Evolutionary conservation across 2,113 vertebrate species (phyloP).

Genomic region (Bombycilla garrulus): DNA sequence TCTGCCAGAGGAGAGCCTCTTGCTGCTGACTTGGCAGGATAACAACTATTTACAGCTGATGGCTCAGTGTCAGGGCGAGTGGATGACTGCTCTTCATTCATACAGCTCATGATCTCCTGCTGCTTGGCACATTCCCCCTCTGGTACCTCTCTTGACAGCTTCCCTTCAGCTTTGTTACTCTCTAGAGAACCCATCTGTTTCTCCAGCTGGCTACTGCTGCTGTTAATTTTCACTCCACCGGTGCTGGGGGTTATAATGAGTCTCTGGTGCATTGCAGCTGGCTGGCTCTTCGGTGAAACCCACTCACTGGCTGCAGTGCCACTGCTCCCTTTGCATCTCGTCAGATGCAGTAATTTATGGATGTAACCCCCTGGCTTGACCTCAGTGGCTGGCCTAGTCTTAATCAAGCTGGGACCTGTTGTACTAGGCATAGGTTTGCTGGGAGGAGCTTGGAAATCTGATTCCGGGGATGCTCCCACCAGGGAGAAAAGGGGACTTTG

Average conservation of each 20-base stretch:
- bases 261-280: constrained; percentile 1
- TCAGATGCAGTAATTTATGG: constrained; percentile 80
- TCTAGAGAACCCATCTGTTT: constrained; percentile 3
- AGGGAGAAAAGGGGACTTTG: constrained; percentile 90
- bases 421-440: not conserved
- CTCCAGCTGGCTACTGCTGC: constrained; percentile 24
- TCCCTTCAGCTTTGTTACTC: not conserved
- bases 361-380: constrained; percentile 78
- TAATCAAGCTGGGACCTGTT: not conserved
- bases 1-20: constrained; percentile 22
- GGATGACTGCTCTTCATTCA: not conserved
- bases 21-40: not conserved
- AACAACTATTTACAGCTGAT: not conserved
- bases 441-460: not conserved
- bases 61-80: not conserved
- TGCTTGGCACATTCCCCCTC: constrained; percentile 43
- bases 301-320: constrained; percentile 14
- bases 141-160: not conserved
- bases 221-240: constrained; percentile 35
- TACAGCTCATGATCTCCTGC: not conserved
- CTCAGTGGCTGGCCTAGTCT: constrained; percentile 36
- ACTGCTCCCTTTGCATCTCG: constrained; percentile 58
- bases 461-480: constrained; percentile 28
- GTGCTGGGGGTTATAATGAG: constrained; percentile 29
- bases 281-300: constrained; percentile 9